phyloP scores from a whole-genome alignment of 1,140 invertebrate species.

The Hycleus phaleratus region DNA sequence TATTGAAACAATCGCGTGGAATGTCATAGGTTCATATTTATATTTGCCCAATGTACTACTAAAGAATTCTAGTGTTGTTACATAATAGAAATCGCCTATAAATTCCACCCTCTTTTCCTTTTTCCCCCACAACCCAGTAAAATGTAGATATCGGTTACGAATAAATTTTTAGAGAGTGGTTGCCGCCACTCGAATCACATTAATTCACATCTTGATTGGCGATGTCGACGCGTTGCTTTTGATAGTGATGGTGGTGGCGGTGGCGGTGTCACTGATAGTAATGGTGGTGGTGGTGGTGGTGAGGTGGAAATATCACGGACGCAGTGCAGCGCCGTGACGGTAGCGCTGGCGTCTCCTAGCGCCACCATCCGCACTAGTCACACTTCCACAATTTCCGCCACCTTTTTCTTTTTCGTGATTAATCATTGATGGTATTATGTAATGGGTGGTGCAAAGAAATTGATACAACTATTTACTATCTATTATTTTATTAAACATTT shows the following conservation, averaged over 20 bases:
- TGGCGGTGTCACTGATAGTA: too few species aligned
- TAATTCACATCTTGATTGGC: slow-evolving; percentile 8
- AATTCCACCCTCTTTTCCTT: too few species aligned
- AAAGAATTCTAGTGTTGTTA: too few species aligned
- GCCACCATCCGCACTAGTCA: slow-evolving; percentile 26
- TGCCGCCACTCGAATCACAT: background rate
- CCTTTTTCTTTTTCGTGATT: slow-evolving; percentile 25
- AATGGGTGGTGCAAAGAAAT: background rate
- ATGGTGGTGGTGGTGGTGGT: background rate
- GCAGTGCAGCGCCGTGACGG: slow-evolving; percentile 33
- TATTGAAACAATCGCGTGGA: background rate
- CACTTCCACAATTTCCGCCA: slow-evolving; percentile 21
- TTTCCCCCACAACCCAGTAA: too few species aligned
- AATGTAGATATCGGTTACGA: too few species aligned
- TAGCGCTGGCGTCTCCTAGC: slow-evolving; percentile 36
- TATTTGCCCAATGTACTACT: background rate
- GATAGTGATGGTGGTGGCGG: too few species aligned
- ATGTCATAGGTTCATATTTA: slow-evolving; percentile 13
- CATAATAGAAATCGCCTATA: too few species aligned
- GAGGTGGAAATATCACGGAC: slow-evolving; percentile 16
- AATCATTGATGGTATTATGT: slow-evolving; percentile 1
- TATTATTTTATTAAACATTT: too few species aligned
- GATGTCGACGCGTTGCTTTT: background rate
- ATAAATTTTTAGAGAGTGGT: background rate
- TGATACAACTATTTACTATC: too few species aligned